Base-by-base conservation (phyloP, 2,113 vertebrate species). In the Podarcis cretensis region DNA sequence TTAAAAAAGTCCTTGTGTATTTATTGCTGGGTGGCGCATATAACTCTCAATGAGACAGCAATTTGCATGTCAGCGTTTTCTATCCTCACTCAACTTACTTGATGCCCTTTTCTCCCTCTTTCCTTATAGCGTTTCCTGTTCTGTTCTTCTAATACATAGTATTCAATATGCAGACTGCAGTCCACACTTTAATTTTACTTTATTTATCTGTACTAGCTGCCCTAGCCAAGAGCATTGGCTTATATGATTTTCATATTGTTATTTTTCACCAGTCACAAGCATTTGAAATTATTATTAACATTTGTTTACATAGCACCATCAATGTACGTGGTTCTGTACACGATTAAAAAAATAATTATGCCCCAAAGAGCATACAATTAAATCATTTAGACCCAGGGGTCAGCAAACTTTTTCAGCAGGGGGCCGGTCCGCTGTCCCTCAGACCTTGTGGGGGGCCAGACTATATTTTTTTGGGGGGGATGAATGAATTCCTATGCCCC, bases 41-140 rank as follows among this genome's bases (percentile, higher is more conserved):
- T 87, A 92, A 89, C 1, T 0, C 0, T 77, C 2, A 5, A 2
- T 40, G 69, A 69, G 54, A 77, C 65, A 0, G 0, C 87, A 85
- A 92, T 92, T 90, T 90, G 54, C 1, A 1, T 83, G 80, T 91
- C 81, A 79, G 32, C 65, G 81, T 32, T 87, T 92, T 88, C 81
- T 82, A 69, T 71, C 32, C 89, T 81, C 84, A 92, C 74, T 83
- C 84, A 87, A 73, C 12, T 27, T n/a, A 35, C 23, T 59, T 74
- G 68, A 8, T 40, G 79, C 57, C 84, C 25, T 92, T 74, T 89
- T 68, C 48, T 87, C 27, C 76, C 30, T 71, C 85, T 87, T 89
- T 27, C 25, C 23, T 79, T 9, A 5, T 81, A 23, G 23, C 13
- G 21, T 73, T 81, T 74, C 4, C 21, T 27, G 54, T 18, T 87